A percentile compares a stretch with the other conserved stretches of the same genome.
Conservation (phyloP, 2,888 invertebrate species). For the Acleris emargana region DNA sequence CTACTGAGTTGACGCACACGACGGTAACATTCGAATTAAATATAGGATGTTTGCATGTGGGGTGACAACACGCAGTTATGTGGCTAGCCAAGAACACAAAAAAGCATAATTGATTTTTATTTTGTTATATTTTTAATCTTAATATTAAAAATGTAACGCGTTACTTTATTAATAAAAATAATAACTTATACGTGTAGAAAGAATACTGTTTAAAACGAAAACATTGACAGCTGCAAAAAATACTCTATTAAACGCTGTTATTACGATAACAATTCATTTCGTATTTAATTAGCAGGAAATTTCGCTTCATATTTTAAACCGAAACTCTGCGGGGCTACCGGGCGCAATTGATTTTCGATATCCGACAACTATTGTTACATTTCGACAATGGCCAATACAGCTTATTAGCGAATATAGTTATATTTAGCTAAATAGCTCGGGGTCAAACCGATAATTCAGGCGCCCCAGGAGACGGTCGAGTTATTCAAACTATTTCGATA, state of each 20-base stretch:
- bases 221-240: neutral
- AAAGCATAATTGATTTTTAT: neutral
- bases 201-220: too few species aligned
- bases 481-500: constrained; percentile 61
- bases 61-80: constrained; percentile 22
- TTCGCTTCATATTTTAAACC: constrained; percentile 16
- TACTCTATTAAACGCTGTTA: neutral
- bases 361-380: constrained; percentile 53
- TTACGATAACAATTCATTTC: constrained; percentile 4
- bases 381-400: constrained; percentile 67
- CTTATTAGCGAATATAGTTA: constrained; percentile 76
- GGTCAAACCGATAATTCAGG: constrained; percentile 78
- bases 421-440: constrained; percentile 69
- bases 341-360: constrained; percentile 56
- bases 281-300: constrained; percentile 18
- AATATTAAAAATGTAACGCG: too few species aligned
- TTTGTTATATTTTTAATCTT: too few species aligned
- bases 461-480: constrained; percentile 59
- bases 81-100: constrained; percentile 21
- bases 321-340: constrained; percentile 51
- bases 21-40: neutral
- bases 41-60: constrained; percentile 31
- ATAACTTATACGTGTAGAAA: too few species aligned
- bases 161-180: too few species aligned
- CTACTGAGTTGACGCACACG: constrained; percentile 28